Evolutionary conservation across 2,888 invertebrate species (phyloP).

Genomic region (Julus scandinavius): DNA sequence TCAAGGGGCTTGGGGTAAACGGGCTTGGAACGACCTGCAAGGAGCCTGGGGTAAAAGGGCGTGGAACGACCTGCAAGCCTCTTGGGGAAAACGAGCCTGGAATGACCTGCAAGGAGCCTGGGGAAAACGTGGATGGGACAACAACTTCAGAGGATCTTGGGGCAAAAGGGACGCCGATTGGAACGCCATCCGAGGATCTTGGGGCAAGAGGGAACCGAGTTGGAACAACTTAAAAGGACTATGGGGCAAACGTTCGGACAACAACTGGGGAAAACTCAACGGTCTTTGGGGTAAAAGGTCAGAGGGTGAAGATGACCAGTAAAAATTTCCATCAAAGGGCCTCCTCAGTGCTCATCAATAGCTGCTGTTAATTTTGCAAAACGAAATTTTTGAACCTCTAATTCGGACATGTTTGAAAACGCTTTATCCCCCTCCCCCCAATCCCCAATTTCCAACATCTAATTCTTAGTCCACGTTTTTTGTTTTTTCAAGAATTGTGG

Average conservation of each 20-base stretch:
- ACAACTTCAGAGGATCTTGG: constrained; percentile 67
- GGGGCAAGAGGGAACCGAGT: constrained; percentile 63
- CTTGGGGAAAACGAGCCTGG: constrained; percentile 76
- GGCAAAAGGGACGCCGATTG: constrained; percentile 63
- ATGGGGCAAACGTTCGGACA: constrained; percentile 78
- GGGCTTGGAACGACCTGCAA: constrained; percentile 61
- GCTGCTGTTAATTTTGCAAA: constrained; percentile 23
- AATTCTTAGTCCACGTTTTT: constrained; percentile 7
- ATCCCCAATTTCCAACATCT: no score
- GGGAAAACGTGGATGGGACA: constrained; percentile 61
- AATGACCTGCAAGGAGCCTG: constrained; percentile 62
- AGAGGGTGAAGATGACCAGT: constrained; percentile 33
- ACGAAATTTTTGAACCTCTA: background rate
- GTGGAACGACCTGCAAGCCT: constrained; percentile 77
- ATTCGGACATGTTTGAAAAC: constrained; percentile 23
- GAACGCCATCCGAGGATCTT: constrained; percentile 58
- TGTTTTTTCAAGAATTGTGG: background rate
- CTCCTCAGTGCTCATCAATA: constrained; percentile 35
- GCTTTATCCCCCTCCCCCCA: background rate
- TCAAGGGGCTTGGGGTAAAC: constrained; percentile 58
- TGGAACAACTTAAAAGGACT: constrained; percentile 79
- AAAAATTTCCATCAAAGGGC: background rate
- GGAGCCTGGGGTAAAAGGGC: constrained; percentile 71
- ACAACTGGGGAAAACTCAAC: constrained; percentile 82
- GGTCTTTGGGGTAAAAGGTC: constrained; percentile 76